phyloP scores from a whole-genome alignment of 2,113 vertebrate species.

The Periophthalmodon schlosseri region DNA sequence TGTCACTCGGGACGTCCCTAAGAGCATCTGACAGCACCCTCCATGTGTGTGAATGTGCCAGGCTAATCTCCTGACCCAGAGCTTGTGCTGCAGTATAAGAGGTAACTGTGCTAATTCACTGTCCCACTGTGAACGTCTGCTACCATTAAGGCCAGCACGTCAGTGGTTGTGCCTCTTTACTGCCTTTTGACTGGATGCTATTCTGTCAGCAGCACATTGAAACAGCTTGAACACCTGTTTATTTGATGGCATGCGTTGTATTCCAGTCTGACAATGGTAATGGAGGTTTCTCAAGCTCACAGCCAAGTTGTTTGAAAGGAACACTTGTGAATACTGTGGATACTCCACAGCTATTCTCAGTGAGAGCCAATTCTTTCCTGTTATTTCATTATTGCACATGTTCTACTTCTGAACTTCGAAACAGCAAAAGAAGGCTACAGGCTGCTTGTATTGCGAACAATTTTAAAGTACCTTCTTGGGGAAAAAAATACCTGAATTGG shows the following conservation, averaged over 20 bases:
- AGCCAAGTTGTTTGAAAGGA: not conserved
- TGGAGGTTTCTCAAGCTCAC: not conserved
- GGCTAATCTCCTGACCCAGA: constrained; percentile 40
- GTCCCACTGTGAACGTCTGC: constrained; percentile 88
- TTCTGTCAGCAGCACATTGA: constrained; percentile 41
- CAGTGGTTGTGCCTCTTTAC: constrained; percentile 33
- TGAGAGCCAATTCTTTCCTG: not conserved
- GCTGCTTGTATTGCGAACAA: not conserved
- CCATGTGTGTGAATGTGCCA: constrained; percentile 35
- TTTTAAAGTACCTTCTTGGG: not conserved
- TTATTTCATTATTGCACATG: not conserved
- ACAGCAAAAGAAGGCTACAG: not conserved
- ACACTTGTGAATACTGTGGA: not conserved
- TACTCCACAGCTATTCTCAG: not conserved
- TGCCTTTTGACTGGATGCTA: constrained; percentile 18
- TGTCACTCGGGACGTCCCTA: constrained; percentile 41
- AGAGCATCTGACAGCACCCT: constrained; percentile 51
- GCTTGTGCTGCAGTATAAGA: constrained; percentile 80
- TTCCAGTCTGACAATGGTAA: constrained; percentile 1
- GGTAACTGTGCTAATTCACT: constrained; percentile 92
- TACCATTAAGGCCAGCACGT: constrained; percentile 92
- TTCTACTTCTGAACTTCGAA: not conserved
- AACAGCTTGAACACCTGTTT: constrained; percentile 33
- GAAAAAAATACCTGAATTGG: not conserved
- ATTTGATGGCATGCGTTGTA: constrained; percentile 5